phyloP scores from a whole-genome alignment of 2,888 invertebrate species.

The Athalia cordata region DNA sequence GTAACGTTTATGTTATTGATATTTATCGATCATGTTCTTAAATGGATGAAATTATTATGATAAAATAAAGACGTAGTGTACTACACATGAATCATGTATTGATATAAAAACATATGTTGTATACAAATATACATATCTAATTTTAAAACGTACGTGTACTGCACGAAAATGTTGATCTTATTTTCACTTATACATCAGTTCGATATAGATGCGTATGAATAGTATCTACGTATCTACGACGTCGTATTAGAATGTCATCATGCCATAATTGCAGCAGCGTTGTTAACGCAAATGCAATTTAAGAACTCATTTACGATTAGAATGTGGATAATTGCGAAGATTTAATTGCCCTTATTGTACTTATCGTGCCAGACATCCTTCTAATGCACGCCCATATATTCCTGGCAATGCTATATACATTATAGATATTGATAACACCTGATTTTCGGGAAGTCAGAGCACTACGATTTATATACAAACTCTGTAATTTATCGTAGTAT shows the following conservation, averaged over 20 bases:
- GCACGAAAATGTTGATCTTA: too few species aligned
- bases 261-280: slow-evolving; percentile 67
- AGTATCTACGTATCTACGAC: too few species aligned
- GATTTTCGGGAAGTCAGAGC: not conserved
- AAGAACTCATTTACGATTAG: slow-evolving; percentile 67
- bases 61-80: not conserved
- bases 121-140: not conserved
- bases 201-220: too few species aligned
- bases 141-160: not conserved
- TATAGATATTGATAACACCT: slow-evolving; percentile 57
- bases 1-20: slow-evolving; percentile 40
- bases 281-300: slow-evolving; percentile 68
- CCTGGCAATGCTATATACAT: slow-evolving; percentile 64
- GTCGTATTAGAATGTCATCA: slow-evolving; percentile 30
- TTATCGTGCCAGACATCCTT: slow-evolving; percentile 69
- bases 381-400: slow-evolving; percentile 68
- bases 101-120: too few species aligned
- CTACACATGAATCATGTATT: too few species aligned
- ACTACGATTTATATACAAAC: not conserved
- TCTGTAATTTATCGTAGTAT: not conserved
- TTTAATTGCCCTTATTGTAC: slow-evolving; percentile 71
- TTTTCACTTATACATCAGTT: too few species aligned
- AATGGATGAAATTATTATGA: not conserved
- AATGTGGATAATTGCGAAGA: slow-evolving; percentile 69
- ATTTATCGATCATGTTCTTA: slow-evolving; percentile 23